phyloP scores from a whole-genome alignment of 2,888 invertebrate species.

The Amiota minor region DNA sequence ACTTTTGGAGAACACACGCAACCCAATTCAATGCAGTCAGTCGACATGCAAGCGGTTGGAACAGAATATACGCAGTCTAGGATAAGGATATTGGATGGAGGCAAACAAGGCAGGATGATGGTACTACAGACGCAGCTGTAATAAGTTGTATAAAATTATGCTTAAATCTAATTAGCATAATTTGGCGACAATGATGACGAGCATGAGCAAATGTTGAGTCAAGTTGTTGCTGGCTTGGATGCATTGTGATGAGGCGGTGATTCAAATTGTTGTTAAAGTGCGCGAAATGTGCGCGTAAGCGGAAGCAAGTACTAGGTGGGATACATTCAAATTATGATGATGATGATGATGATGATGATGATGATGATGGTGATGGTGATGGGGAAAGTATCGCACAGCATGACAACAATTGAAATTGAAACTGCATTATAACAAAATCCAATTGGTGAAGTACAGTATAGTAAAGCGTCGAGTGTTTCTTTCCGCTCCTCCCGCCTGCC shows the following conservation, averaged over 20 bases:
- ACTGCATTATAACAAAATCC: conserved; percentile 55
- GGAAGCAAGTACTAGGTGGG: conserved; percentile 28
- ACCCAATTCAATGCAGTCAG: too few species aligned
- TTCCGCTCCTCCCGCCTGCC: not conserved
- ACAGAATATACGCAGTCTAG: too few species aligned
- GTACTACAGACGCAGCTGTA: conserved; percentile 39
- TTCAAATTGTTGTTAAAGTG: conserved; percentile 16
- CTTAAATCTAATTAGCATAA: conserved; percentile 69
- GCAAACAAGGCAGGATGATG: not conserved
- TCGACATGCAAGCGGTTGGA: too few species aligned
- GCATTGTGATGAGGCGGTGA: conserved; percentile 14
- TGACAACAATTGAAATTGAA: conserved; percentile 64
- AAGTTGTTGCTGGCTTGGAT: too few species aligned
- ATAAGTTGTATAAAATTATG: conserved; percentile 65
- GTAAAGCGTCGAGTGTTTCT: not conserved
- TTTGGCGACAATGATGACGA: conserved; percentile 56
- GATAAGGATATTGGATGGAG: too few species aligned
- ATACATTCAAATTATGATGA: conserved; percentile 18
- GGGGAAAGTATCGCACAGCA: conserved; percentile 24
- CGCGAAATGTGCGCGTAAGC: conserved; percentile 24
- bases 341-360: conserved; percentile 29
- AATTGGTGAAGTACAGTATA: conserved; percentile 44
- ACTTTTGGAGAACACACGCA: not conserved
- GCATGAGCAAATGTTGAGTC: conserved; percentile 38
- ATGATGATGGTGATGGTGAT: conserved; percentile 29